These are phyloP conservation scores for Panulirus ornatus DNA, from an alignment of 1,140 invertebrate genomes.

Conservation along the genomic window DNA sequence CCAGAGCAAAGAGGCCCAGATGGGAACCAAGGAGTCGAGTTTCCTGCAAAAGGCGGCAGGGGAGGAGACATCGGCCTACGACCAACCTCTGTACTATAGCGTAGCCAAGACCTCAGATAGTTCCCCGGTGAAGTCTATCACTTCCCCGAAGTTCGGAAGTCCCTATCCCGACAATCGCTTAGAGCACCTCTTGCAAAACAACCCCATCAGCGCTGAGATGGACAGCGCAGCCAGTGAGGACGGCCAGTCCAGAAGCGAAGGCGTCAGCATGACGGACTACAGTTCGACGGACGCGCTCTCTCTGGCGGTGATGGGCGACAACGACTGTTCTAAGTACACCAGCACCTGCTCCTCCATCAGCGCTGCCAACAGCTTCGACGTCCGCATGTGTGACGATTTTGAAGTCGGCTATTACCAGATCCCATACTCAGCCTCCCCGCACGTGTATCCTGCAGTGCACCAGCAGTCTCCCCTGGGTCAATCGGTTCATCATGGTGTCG, in stretches of 20 bases:
- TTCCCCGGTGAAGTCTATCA: background rate
- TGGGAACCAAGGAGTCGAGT: slow-evolving; percentile 1
- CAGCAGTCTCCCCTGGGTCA: background rate
- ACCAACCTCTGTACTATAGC: slow-evolving; percentile 52
- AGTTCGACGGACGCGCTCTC: slow-evolving; percentile 56
- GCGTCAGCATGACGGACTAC: slow-evolving; percentile 34
- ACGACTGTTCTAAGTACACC: slow-evolving; percentile 58
- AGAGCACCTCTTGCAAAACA: slow-evolving; percentile 1
- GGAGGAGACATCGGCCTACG: slow-evolving; percentile 29
- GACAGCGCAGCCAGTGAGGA: slow-evolving; percentile 33
- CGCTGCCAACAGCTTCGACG: slow-evolving; percentile 60
- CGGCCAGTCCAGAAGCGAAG: background rate
- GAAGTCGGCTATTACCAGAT: slow-evolving; percentile 56
- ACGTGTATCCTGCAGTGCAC: background rate
- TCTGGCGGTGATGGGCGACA: background rate
- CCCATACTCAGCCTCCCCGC: slow-evolving; percentile 15
- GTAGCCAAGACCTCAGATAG: background rate
- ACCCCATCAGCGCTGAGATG: slow-evolving; percentile 15
- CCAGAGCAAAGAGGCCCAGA: slow-evolving; percentile 24
- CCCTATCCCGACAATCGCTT: background rate
- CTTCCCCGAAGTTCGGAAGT: background rate
- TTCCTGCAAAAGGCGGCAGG: background rate
- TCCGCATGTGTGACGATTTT: slow-evolving; percentile 62
- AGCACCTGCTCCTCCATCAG: slow-evolving; percentile 63
- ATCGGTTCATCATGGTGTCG: background rate